phyloP scores from a whole-genome alignment of 2,888 invertebrate species.

The Noctuana brunneofusca region DNA sequence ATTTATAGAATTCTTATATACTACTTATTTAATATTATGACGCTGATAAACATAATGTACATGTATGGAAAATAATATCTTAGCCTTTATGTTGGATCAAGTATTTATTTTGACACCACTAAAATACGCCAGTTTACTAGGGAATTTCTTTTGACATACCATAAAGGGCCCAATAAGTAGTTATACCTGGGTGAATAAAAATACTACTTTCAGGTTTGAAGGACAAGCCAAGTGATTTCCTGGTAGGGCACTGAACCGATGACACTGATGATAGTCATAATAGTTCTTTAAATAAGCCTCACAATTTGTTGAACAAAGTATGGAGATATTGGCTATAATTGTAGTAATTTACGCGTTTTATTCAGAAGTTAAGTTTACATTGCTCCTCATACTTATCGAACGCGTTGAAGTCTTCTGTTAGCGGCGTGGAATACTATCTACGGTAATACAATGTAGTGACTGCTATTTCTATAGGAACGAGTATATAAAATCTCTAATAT shows the following conservation, averaged over 20 bases:
- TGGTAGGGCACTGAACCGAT: constrained; percentile 20
- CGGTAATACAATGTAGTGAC: background rate
- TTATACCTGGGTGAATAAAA: background rate
- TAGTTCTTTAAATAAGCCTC: background rate
- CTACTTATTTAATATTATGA: background rate
- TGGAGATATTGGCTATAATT: background rate
- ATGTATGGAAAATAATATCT: too few species aligned
- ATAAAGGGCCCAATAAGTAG: background rate
- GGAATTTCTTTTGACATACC: background rate
- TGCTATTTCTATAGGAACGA: background rate
- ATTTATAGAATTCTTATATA: too few species aligned
- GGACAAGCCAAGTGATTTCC: constrained; percentile 18
- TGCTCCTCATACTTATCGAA: constrained; percentile 4
- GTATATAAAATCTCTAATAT: background rate
- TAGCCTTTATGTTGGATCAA: background rate
- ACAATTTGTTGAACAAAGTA: background rate
- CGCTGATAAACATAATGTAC: too few species aligned
- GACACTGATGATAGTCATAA: constrained; percentile 16
- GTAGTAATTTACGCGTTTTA: background rate
- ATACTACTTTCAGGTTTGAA: constrained; percentile 8
- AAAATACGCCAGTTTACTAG: background rate
- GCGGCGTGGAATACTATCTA: background rate
- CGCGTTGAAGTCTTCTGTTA: constrained; percentile 51
- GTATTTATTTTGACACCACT: background rate
- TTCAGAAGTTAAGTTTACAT: background rate